phyloP scores from a whole-genome alignment of 2,888 invertebrate species.

The Drosophila yooni region DNA sequence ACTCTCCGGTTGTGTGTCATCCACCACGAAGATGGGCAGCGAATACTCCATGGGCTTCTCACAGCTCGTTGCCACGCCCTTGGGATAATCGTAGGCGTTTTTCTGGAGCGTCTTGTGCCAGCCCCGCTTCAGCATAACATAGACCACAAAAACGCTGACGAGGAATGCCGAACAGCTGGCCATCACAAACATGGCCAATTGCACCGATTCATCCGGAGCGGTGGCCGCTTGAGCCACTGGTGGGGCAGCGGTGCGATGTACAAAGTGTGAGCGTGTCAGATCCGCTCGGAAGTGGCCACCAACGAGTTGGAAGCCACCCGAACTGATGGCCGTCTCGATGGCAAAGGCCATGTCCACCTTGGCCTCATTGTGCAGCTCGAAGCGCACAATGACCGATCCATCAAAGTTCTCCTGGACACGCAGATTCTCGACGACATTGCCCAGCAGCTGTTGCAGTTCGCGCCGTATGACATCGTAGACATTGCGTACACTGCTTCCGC shows the following conservation, averaged over 20 bases:
- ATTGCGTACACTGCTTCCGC: conserved; percentile 85
- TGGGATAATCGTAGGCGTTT: conserved; percentile 60
- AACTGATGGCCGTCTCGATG: conserved; percentile 90
- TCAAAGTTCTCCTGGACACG: conserved; percentile 86
- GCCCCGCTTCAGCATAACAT: conserved; percentile 90
- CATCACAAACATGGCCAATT: conserved; percentile 91
- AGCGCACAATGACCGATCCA: conserved; percentile 86
- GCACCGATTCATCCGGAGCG: conserved; percentile 87
- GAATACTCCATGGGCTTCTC: conserved; percentile 83
- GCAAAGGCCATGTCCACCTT: conserved; percentile 92
- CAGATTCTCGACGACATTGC: conserved; percentile 86
- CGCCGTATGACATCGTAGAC: conserved; percentile 85
- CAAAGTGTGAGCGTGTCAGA: conserved; percentile 88
- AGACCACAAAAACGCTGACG: conserved; percentile 90
- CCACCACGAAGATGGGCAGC: conserved; percentile 85
- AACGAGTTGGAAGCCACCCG: conserved; percentile 78
- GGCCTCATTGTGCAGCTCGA: conserved; percentile 89
- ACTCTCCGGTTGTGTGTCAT: conserved; percentile 71
- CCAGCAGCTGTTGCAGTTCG: conserved; percentile 84
- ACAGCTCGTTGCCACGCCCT: conserved; percentile 27
- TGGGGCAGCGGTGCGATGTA: conserved; percentile 84
- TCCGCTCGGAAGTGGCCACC: conserved; percentile 86
- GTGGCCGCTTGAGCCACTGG: conserved; percentile 79
- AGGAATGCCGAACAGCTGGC: conserved; percentile 92
- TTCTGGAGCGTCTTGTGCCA: conserved; percentile 81